Percentiles rank a stretch among this genome's conserved stretches.
phyloP scores from a whole-genome alignment of 37 sponge, comb jelly and placozoan genomes.

The Geodia barretti region DNA sequence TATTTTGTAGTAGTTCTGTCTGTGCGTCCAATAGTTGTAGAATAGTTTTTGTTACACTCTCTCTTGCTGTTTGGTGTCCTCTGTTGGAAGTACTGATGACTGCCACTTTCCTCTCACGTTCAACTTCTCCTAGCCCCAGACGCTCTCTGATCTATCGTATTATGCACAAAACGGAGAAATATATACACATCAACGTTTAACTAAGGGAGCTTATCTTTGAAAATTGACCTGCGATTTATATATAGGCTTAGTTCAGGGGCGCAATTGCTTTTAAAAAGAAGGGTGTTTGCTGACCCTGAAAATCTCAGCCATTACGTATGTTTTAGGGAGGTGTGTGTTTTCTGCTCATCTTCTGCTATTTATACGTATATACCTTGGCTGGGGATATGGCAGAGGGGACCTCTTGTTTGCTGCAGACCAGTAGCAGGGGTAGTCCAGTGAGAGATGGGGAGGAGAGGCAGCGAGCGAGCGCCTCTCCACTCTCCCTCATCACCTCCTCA shows the following conservation, averaged over 20 bases:
- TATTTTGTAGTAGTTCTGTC: too few species aligned
- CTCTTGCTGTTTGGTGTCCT: neutral
- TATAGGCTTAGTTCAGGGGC: too few species aligned
- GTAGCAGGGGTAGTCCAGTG: slow-evolving; percentile 55
- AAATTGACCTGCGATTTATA: too few species aligned
- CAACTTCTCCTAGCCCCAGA: neutral
- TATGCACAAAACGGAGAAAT: neutral
- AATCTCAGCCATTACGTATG: too few species aligned
- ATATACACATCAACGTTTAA: too few species aligned
- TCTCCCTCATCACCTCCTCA: slow-evolving; percentile 4
- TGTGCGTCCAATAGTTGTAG: neutral
- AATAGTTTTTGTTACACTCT: neutral
- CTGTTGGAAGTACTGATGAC: neutral
- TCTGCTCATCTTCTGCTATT: too few species aligned
- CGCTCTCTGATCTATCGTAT: neutral
- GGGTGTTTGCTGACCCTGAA: too few species aligned
- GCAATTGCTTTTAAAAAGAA: too few species aligned
- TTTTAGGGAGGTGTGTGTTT: too few species aligned
- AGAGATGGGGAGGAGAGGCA: slow-evolving; percentile 27
- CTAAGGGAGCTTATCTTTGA: too few species aligned
- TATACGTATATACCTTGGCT: neutral
- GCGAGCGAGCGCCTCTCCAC: neutral
- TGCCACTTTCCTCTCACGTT: neutral
- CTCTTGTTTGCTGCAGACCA: slow-evolving; percentile 75
- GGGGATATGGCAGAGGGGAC: neutral